These are phyloP conservation scores for Oscheius sp. DNA, from an alignment of 2,888 invertebrate species.

Conservation along the genomic window DNA sequence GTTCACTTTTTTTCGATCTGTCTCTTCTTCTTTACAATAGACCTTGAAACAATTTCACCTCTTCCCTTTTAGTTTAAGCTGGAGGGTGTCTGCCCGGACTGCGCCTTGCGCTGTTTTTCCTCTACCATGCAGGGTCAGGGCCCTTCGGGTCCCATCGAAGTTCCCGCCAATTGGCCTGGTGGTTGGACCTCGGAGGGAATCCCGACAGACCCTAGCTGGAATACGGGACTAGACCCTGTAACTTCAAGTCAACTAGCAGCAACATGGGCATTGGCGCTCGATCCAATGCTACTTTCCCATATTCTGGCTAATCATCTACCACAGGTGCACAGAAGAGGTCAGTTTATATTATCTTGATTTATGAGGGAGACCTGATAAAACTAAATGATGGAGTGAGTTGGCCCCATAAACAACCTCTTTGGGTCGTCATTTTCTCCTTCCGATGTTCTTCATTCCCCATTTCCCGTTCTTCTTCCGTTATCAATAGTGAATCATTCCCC, in stretches of 20 bases:
- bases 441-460: not conserved
- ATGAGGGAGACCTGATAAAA: not conserved
- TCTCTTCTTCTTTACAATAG: not conserved
- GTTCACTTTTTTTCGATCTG: not conserved
- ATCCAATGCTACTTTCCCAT: conserved; percentile 46
- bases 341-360: conserved; percentile 7
- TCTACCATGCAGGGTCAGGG: conserved; percentile 26
- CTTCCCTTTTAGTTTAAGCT: conserved; percentile 37
- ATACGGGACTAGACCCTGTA: conserved; percentile 13
- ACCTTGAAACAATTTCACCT: not conserved
- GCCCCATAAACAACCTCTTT: no score
- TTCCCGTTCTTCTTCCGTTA: not conserved
- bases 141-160: conserved; percentile 14
- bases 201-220: not conserved
- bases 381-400: not conserved
- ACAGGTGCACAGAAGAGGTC: conserved; percentile 30
- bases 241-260: conserved; percentile 26
- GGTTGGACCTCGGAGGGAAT: conserved; percentile 1
- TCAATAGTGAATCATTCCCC: not conserved
- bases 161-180: conserved; percentile 15
- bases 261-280: conserved; percentile 41
- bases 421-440: not conserved
- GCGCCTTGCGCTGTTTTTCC: conserved; percentile 39
- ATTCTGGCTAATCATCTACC: conserved; percentile 38
- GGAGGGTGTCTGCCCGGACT: conserved; percentile 52